These are phyloP conservation scores for Chloroclystis v-ata DNA, from an alignment of 2,888 invertebrate genomes.

Conservation along the genomic window DNA sequence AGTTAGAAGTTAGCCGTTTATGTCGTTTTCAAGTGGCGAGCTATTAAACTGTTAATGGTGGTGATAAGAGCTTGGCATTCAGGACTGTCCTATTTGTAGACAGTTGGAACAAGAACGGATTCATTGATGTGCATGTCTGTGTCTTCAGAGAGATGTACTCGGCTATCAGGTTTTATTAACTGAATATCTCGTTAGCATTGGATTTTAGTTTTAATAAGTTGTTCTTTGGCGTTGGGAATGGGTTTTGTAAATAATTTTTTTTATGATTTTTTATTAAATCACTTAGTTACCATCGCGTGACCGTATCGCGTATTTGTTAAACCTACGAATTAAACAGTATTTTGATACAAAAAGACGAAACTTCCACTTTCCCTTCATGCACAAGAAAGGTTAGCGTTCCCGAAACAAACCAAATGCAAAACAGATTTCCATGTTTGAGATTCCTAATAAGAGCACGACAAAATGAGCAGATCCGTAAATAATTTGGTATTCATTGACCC, in stretches of 20 bases:
- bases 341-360: too few relatives aligned
- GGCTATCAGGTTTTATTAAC: too few relatives aligned
- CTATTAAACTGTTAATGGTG: conserved; percentile 19
- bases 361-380: too few relatives aligned
- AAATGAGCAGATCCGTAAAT: conserved; percentile 36
- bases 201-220: too few relatives aligned
- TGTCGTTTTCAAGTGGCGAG: conserved; percentile 16
- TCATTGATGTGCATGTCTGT: neutral
- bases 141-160: neutral
- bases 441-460: conserved; percentile 31
- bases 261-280: too few relatives aligned
- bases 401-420: conserved; percentile 16
- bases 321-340: too few relatives aligned
- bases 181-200: too few relatives aligned
- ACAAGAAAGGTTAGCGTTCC: too few relatives aligned
- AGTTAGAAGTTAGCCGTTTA: conserved; percentile 9
- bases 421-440: conserved; percentile 16
- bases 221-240: too few relatives aligned
- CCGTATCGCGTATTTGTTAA: too few relatives aligned
- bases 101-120: neutral
- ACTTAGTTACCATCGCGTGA: too few relatives aligned
- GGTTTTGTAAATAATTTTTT: too few relatives aligned
- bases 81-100: conserved; percentile 10
- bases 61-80: conserved; percentile 15
- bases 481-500: conserved; percentile 51